Base-by-base conservation (phyloP, 2,888 invertebrate species). In the Pheosia gnoma region DNA sequence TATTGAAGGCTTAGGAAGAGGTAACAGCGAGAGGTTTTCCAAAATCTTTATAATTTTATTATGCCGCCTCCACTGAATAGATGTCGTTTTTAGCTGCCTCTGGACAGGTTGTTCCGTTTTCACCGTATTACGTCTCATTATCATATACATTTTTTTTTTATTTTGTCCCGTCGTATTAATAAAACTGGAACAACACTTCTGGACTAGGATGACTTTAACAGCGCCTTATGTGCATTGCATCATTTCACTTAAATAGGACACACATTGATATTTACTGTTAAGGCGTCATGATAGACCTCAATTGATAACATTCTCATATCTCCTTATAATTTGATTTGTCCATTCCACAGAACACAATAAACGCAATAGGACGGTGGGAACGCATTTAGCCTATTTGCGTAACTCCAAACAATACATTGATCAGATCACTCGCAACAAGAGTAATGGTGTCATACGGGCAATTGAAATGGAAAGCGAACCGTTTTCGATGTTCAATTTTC, bases 401-500 rank as follows among this genome's bases (percentile, higher is more conserved):
- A 70, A 74, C 49, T 53, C 69, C 63, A 68, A 67, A 66, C 63
- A 67, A 68, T 68, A 68, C 58, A 37, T 47, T 61, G 45, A 58
- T 56, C 11, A 37, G 37, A 38, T 11, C 55, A 39, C 3, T 55
- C 39, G 39, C 39, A 39, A 39, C 39, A 11, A 4, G 38, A 36
- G 9, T 51, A 63, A 57, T 62, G 59, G 64, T 68, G 69, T 72
- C 73, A 72, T 70, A 76, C 66, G 66, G 77, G 70, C 79, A 78
- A 82, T 77, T 81, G 84, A 83, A 86, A 87, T 84, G 82, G 85
- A 84, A 86, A 86, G 82, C 81, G 70, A 71, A 71, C 58, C 59
- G 59, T 75, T 78, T 79, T 80, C 73, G 80, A 80, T 83, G 84
- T 86, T 85, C 85, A 83, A 88, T 86, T 84, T 88, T 88, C 88